phyloP scores from a whole-genome alignment of 2,797 vertebrate genomes.

The Falco columbarius region DNA sequence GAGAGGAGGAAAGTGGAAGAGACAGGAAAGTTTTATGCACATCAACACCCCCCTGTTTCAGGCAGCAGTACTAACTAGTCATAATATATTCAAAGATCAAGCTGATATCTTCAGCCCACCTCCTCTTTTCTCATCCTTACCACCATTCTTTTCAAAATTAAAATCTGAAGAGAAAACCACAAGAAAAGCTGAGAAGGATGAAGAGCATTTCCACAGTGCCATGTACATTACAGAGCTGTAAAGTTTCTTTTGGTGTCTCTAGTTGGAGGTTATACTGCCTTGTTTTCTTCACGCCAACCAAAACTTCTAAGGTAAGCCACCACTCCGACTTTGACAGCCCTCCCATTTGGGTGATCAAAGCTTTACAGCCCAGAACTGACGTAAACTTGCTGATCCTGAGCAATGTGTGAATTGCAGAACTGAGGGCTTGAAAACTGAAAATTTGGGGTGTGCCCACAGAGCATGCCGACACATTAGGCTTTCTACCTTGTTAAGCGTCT shows the following conservation, averaged over 20 bases:
- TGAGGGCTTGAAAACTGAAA: not conserved
- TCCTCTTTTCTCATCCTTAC: conserved; percentile 56
- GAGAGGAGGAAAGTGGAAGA: conserved; percentile 7
- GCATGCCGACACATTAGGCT: not conserved
- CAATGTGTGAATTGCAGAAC: not conserved
- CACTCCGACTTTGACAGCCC: not conserved
- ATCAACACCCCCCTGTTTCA: not conserved
- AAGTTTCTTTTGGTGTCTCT: not conserved
- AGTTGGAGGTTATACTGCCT: not conserved
- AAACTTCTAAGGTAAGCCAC: not conserved
- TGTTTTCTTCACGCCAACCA: not conserved
- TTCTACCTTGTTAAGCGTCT: conserved; percentile 36
- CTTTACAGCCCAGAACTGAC: not conserved
- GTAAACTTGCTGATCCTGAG: not conserved
- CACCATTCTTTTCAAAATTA: conserved; percentile 60
- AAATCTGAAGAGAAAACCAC: conserved; percentile 53
- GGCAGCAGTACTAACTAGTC: conserved; percentile 41
- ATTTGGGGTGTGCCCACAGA: not conserved
- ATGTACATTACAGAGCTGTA: not conserved
- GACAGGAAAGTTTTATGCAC: not conserved
- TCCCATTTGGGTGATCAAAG: not conserved
- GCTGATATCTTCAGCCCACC: conserved; percentile 61
- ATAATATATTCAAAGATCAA: conserved; percentile 61
- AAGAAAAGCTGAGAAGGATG: conserved; percentile 46
- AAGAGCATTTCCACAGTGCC: not conserved